Base-by-base conservation (phyloP, 2,888 invertebrate genomes). In the Syrphus vitripennis region DNA sequence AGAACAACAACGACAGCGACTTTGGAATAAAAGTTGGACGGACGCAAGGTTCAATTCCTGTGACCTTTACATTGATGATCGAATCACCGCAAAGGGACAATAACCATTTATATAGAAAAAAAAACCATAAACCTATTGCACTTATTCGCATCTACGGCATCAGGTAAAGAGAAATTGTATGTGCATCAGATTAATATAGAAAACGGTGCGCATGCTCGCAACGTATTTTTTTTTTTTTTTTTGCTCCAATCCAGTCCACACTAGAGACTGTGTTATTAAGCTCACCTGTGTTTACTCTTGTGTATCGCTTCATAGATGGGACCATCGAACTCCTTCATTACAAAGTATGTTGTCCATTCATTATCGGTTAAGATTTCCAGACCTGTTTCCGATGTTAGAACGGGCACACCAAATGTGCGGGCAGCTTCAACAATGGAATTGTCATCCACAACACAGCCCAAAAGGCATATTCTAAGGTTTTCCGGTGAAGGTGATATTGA, bases 301-400 rank as follows among this genome's bases (percentile, higher is more conserved):
- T 94, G 94, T 88, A 97, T 93, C 86, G 92, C 93, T 87, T 95
- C 94, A 90, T 94, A 96, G 77, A 94, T 93, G 74, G 94, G 93
- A 83, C 95, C 95, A 89, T 95, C 95, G 91, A 97, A 97, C 88
- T 94, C 94, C 61, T 94, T 94, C 88, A 96, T 90, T 87, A 97
- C 94, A 92, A 95, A 97, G 89, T 95, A 94, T 63, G 95, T 95
- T 89, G 94, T 94, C 91, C 94, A 94, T 55, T 93, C 92, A 83
- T 79, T 87, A 90, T 95, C 95, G 83, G 94, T 93, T 83, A 94
- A 89, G 90, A 94, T 93, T 90, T 95, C 95, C 89, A 93, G 90
- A 77, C 95, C 95, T 89, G 94, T 94, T 90, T 94, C 93, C 88
- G 95, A 95, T 88, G 93, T 93, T 59, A 95, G 93, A 88, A 95